Conservation (phyloP, 2,797 vertebrate species). For the Cyprinella venusta region DNA sequence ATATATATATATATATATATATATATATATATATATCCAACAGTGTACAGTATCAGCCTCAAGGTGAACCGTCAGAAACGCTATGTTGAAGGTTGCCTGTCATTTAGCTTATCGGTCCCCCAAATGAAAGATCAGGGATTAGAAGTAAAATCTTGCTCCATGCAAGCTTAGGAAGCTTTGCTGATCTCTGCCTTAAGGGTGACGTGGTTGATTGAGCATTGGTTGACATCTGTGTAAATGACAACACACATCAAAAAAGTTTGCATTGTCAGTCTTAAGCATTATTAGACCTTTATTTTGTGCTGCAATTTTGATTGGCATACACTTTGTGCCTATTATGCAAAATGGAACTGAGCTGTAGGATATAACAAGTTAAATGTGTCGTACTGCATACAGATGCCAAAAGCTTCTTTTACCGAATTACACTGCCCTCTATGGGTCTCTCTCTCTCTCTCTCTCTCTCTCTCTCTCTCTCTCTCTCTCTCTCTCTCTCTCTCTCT, state of each 20-base stretch:
- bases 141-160: constrained; percentile 1
- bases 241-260: background rate
- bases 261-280: background rate
- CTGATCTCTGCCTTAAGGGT: constrained; percentile 19
- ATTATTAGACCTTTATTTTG: background rate
- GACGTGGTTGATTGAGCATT: background rate
- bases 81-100: constrained; percentile 8
- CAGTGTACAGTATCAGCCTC: background rate
- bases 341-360: constrained; percentile 52
- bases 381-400: constrained; percentile 49
- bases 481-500: constrained; percentile 30
- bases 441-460: constrained; percentile 54
- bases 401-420: constrained; percentile 69
- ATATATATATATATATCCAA: background rate
- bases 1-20: no score
- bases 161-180: constrained; percentile 1
- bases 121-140: constrained; percentile 10
- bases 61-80: constrained; percentile 12
- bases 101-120: constrained; percentile 1
- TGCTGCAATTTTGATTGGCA: background rate
- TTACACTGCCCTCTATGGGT: constrained; percentile 82
- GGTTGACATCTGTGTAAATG: background rate
- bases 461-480: constrained; percentile 19
- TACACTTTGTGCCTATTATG: background rate
- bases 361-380: constrained; percentile 37